These are phyloP conservation scores for Rhipidura dahli DNA, from an alignment of 2,113 vertebrate genomes.

Conservation along the genomic window DNA sequence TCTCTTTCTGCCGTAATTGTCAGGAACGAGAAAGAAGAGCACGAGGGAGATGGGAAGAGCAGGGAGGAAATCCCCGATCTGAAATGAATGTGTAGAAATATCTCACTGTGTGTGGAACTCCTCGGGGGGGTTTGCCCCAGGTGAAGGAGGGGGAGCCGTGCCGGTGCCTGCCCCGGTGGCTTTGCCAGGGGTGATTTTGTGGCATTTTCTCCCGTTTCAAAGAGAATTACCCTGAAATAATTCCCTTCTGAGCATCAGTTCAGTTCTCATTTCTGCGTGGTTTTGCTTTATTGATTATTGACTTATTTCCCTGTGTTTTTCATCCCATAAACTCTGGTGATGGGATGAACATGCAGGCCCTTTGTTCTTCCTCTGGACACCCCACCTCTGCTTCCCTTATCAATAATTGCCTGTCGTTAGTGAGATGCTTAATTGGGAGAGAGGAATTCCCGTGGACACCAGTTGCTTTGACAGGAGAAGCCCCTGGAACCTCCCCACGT, in stretches of 20 bases:
- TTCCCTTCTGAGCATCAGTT: conserved; percentile 20
- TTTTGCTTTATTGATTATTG: neutral
- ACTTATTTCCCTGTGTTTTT: neutral
- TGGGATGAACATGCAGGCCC: rapidly evolving
- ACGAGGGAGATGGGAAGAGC: neutral
- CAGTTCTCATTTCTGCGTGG: neutral
- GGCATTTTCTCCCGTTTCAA: neutral
- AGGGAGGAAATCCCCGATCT: neutral
- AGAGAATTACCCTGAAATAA: neutral
- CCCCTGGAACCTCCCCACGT: neutral
- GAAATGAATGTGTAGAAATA: neutral
- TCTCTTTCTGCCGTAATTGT: neutral
- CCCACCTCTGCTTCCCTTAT: neutral
- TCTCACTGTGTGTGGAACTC: rapidly evolving
- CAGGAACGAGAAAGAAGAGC: neutral
- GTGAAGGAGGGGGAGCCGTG: rapidly evolving
- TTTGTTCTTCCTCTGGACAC: neutral
- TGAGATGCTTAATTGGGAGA: neutral
- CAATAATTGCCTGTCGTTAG: neutral
- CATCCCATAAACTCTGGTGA: neutral
- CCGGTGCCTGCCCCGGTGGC: rapidly evolving
- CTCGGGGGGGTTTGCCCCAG: neutral
- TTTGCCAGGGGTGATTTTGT: neutral
- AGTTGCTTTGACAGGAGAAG: neutral
- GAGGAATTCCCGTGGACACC: neutral